phyloP scores from a whole-genome alignment of 53 echinoderm and acorn worm genomes.

The Luidia sarsii region DNA sequence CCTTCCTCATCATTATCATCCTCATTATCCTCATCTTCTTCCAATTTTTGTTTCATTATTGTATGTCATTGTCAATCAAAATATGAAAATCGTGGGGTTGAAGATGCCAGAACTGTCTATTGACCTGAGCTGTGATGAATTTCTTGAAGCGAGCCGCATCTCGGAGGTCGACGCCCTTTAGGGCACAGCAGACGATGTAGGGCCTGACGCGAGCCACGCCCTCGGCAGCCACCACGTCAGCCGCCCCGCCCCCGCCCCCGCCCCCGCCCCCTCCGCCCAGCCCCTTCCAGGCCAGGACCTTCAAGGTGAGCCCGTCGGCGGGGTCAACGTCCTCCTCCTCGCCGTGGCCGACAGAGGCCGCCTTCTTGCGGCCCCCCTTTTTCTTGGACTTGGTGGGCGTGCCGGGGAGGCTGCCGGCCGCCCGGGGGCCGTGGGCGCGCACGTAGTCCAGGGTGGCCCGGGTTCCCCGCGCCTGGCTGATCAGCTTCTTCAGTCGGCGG shows the following conservation, averaged over 20 bases:
- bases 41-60: no score
- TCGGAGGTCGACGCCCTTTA: constrained; percentile 71
- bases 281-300: constrained; percentile 68
- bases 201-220: constrained; percentile 74
- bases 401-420: neutral
- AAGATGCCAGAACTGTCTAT: no score
- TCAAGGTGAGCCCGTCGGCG: constrained; percentile 48
- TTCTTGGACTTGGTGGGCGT: constrained; percentile 7
- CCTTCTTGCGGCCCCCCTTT: constrained; percentile 62
- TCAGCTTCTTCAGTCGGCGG: constrained; percentile 75
- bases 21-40: no score
- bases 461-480: constrained; percentile 71
- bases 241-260: constrained; percentile 51
- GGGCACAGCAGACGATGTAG: constrained; percentile 88
- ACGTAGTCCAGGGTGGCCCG: constrained; percentile 85
- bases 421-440: constrained; percentile 57
- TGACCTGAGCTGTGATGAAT: constrained; percentile 92
- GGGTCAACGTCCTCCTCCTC: constrained; percentile 73
- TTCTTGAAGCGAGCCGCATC: constrained; percentile 74
- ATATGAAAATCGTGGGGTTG: no score
- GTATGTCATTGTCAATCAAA: no score
- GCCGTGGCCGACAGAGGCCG: constrained; percentile 18
- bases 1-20: no score
- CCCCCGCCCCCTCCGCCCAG: constrained; percentile 49
- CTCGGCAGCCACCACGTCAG: constrained; percentile 66